phyloP scores from a whole-genome alignment of 2,113 vertebrate species.

The Colistium nudipinnis region DNA sequence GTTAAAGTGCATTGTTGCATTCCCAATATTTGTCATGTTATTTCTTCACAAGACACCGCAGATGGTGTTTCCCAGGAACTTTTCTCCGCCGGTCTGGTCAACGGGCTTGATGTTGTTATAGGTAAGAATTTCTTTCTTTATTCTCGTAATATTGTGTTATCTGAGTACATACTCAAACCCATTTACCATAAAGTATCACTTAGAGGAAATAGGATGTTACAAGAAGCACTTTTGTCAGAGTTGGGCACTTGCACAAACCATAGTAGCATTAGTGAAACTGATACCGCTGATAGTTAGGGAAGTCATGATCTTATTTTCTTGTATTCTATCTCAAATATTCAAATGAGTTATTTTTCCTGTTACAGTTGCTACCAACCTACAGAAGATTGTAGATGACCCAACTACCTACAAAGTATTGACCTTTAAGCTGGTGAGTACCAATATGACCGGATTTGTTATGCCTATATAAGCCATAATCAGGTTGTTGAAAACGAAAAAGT shows the following conservation, averaged over 20 bases:
- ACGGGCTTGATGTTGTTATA: conserved; percentile 94
- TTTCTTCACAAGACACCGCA: conserved; percentile 88
- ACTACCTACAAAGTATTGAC: conserved; percentile 96
- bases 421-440: conserved; percentile 96
- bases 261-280: no score
- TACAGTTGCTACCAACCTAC: conserved; percentile 98
- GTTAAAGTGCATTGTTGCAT: conserved; percentile 32
- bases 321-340: no score
- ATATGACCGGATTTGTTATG: conserved; percentile 26
- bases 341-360: conserved; percentile 16
- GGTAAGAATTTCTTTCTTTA: conserved; percentile 82
- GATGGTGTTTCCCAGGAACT: conserved; percentile 99
- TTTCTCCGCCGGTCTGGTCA: conserved; percentile 96
- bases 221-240: no score
- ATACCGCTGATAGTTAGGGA: no score
- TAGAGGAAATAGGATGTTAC: neutral
- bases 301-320: no score
- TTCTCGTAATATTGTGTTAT: conserved; percentile 11
- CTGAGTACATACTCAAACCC: neutral
- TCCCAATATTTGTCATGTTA: conserved; percentile 44
- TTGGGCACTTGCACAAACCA: no score
- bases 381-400: conserved; percentile 99
- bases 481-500: no score
- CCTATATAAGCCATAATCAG: conserved; percentile 11
- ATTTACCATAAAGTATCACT: neutral